These are phyloP conservation scores for Ostrea denselamellosa DNA, from an alignment of 1,140 invertebrate genomes.

Conservation along the genomic window DNA sequence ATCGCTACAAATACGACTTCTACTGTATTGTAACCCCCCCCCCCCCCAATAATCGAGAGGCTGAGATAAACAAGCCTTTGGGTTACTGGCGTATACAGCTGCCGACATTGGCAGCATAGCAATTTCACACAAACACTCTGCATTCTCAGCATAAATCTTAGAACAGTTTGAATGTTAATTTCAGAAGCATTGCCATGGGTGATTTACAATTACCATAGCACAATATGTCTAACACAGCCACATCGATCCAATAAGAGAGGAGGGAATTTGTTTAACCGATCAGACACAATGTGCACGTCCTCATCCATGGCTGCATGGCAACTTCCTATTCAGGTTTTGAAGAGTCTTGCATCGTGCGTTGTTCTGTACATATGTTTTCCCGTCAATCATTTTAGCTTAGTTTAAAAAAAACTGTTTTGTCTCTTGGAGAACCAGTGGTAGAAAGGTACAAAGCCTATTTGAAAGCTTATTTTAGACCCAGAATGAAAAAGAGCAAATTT, in stretches of 20 bases:
- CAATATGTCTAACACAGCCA: background rate
- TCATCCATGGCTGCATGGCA: background rate
- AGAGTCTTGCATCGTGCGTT: no score
- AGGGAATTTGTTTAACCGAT: background rate
- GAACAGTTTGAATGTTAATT: slow-evolving; percentile 20
- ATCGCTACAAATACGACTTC: background rate
- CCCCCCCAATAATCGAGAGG: background rate
- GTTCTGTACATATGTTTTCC: no score
- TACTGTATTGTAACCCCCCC: background rate
- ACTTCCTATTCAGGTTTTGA: no score
- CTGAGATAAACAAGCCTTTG: background rate
- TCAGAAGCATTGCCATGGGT: background rate
- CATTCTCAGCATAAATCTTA: background rate
- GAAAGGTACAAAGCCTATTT: no score
- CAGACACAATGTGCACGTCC: background rate
- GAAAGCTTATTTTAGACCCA: no score
- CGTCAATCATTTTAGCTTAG: no score
- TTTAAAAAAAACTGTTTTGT: no score
- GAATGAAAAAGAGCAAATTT: no score
- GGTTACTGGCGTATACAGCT: background rate
- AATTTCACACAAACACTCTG: background rate
- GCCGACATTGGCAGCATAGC: background rate
- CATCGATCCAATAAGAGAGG: background rate
- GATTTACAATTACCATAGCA: background rate
- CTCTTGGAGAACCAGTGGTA: no score